Base-by-base conservation (phyloP, 2,888 invertebrate species). In the Spisula solida region DNA sequence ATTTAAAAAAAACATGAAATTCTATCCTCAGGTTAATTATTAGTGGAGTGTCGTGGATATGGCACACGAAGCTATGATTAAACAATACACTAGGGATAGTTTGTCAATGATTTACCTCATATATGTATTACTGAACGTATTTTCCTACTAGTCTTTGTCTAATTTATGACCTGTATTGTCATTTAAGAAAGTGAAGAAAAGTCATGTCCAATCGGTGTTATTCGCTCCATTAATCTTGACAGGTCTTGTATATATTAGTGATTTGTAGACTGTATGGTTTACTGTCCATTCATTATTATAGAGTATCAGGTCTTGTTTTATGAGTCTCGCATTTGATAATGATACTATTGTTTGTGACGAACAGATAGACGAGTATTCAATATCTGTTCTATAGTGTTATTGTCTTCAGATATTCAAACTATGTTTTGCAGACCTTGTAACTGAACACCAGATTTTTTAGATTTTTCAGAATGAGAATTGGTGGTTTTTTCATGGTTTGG, bases 141-240 rank as follows among this genome's bases (percentile, higher is more conserved):
- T 31, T 31, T 31, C 34, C 31, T 75, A 75, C 75, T 75, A 12
- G 75, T 34, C 75, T 16, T 16, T 14, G 75, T n/a, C 25, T 83
- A 70, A 70, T 83, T 83, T 75, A 83, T 75, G 83, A 48, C 66
- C 25, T 47, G 80, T 20, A 83, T 83, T 83, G 83, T 82, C 66
- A 34, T 66, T 66, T 82, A 55, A n/a, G 34, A 75, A 75, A 83
- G 75, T 70, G 70, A 34, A 75, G 75, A 83, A 83, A 75, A 41
- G 83, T 75, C 47, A 29, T 82, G 85, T 75, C 82, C 79, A 78
- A 29, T 60, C 56, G 56, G 34, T 82, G 90, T 88, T 90, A 88
- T n/a, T 18, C 82, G 90, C 82, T 60, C 90, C 88, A 86, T 90
- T 91, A 82, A 87, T 18, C 88, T 51, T 89, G 91, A 88, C 87